Base-by-base conservation (phyloP, 2,888 invertebrate species). In the Latheticus oryzae region DNA sequence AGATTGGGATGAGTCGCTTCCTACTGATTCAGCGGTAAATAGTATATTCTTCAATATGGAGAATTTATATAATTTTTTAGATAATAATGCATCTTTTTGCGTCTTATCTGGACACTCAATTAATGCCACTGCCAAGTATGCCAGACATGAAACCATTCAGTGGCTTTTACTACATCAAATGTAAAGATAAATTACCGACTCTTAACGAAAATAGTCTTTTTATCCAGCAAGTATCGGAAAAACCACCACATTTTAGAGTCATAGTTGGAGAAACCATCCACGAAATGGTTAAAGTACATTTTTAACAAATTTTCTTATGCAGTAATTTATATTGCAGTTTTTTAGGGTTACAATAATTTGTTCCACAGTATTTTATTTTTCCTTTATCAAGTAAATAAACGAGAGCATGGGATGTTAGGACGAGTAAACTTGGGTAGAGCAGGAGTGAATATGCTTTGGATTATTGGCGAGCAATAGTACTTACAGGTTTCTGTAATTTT, bases 281-380 rank as follows among this genome's bases (percentile, higher is more conserved):
- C 71, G 88, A 88, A 74, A 82, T 90, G 71, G 85, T 85, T 50
- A 85, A 87, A 78, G 87, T 87, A 77, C 1, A 19, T 1, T 1
- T 13, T 23, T 16, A 9, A 4, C 5, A 24, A 1, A 23, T 40
- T 21, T n/a, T n/a, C n/a, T n/a, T n/a, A n/a, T n/a, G n/a, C n/a
- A 7, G 5, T 13, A 30, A 30, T 30, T 5, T 24, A 16, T 43
- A 23, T 5, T 16, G 13, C 64, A 58, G 50, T 55, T 57, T 81
- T 82, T 61, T 75, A 87, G 86, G 94, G 95, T 43, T 86, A 94
- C 70, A 93, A 93, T 81, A 95, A 95, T 80, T 80, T 95, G 71
- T 91, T 95, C 76, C 92, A 94, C 77, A 87, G 92, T 42, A 83
- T 95, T 60, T 83, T 95, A 68, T 84, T 95, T 70, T 91, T 95